Evolutionary conservation across 2,888 invertebrate genomes (phyloP), one percentile per base, ranked within the genome.

Genomic region (Metellina segmentata): DNA sequence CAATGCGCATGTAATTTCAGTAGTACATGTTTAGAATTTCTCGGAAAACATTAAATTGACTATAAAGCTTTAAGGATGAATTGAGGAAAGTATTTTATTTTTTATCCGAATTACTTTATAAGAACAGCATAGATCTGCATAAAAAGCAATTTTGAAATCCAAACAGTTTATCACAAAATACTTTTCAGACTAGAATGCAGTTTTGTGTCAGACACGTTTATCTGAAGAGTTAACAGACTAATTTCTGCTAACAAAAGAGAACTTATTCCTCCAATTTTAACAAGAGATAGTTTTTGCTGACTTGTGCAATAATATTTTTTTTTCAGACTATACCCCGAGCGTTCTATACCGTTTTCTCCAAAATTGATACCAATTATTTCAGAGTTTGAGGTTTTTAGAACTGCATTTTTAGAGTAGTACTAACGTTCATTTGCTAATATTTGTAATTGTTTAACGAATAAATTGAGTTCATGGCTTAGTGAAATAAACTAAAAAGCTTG

Each of bases 341-440:
- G 61, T 61, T 61, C 34, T 34, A 34, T 34, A 1, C 34, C 34
- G 34, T 34, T 34, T 34, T 34, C 61, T 61, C 16, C 61, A 16
- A 61, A 61, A 61, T 61, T 61, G 61, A 61, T 61, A 61, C 61
- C 61, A 61, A 61, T 61, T 61, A 61, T 61, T 61, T 61, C 61
- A 11, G 61, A 61, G 16, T 61, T 61, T 61, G 16, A 61, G 9
- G 61, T 16, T 61, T 16, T 61, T 11, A 61, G 61, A 61, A 16
- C 61, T 61, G 61, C 9, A 61, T 7, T 61, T 34, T 34, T 34
- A 34, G 34, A 34, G 61, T 11, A 61, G 16, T 16, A 16, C 9
- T 61, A 61, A 61, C 16, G 11, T 61, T 61, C 16, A 61, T 61
- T 61, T 61, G 16, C 61, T 61, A 16, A 16, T 16, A 61, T 61